Evolutionary conservation across 2,888 invertebrate species (phyloP), one percentile per base, ranked within the genome.

Genomic region (Lasioglossum villosulum): DNA sequence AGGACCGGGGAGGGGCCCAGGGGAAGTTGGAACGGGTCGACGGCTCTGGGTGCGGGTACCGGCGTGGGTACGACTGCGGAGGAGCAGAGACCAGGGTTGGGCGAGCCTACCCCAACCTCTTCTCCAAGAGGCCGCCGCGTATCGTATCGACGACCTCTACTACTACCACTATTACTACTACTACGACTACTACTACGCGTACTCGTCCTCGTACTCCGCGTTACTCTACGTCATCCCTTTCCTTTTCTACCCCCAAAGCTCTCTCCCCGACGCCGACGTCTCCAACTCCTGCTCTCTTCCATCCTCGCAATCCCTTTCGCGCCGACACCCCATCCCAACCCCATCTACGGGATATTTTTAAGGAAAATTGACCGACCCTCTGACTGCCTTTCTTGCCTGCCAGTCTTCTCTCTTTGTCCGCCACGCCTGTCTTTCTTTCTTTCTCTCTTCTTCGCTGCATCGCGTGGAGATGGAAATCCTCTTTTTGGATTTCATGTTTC

Each of bases 71-170:
- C 52, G 52, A 19, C 52, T 52, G 52, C 52, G 52, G 59, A 27
- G 59, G 59, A 59, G 59, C 27, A 66, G 66, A 34, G 66, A 19
- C 30, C 66, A 84, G 75, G 82, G 83, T 82, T 88, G 92, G 92
- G 91, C 92, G 93, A 94, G 94, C 94, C 94, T 94, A 94, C 94
- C 95, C 94, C 95, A 95, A 94, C 94, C 95, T 95, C 94, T 91
- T 94, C 94, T 91, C 91, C 82, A 82, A 88, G 89, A 91, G 89
- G 87, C 83, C 87, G 86, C 90, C 89, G 91, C 91, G 93, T 92
- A 91, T 93, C 92, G 94, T 94, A 94, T 95, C 95, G 95, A 94
- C 95, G 94, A 94, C 93, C 94, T 93, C 94, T 88, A 88, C 86
- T 90, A 88, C 86, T 90, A 90, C 90, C 86, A 90, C 88, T 88